Percentiles rank a stretch among this genome's conserved stretches.
Evolutionary conservation across 2,113 vertebrate genomes (phyloP).

Genomic region (Ailuropoda melanoleuca): DNA sequence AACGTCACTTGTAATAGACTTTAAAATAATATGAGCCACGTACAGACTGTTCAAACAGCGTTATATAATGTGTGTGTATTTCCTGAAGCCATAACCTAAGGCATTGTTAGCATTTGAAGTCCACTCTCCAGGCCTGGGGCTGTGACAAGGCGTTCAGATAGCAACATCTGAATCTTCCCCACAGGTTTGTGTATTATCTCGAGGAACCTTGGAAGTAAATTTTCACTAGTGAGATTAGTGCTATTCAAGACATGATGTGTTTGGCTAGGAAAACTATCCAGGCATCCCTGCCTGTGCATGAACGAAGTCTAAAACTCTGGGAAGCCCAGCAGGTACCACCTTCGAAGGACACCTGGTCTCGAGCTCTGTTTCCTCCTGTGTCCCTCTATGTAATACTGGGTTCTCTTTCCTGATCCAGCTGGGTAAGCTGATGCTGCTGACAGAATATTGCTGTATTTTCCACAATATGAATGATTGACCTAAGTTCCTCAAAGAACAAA

Average conservation of each 20-base stretch:
- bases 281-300: not conserved
- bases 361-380: not conserved
- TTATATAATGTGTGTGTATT: not conserved
- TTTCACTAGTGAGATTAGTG: not conserved
- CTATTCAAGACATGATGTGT: not conserved
- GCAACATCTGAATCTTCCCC: not conserved
- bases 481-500: not conserved
- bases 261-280: not conserved
- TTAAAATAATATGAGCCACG: not conserved
- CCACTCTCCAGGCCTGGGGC: not conserved
- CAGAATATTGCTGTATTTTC: not conserved
- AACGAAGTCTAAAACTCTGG: not conserved
- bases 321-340: not conserved
- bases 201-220: not conserved
- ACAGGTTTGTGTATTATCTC: not conserved
- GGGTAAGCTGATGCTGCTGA: not conserved
- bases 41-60: not conserved
- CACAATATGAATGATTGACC: slow-evolving; percentile 1
- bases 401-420: not conserved
- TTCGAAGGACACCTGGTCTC: not conserved
- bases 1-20: not conserved
- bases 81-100: not conserved
- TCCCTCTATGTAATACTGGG: not conserved
- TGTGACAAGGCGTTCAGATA: not conserved
- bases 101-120: not conserved